phyloP scores from a whole-genome alignment of 2,113 vertebrate species.

The Paedocypris sp. region DNA sequence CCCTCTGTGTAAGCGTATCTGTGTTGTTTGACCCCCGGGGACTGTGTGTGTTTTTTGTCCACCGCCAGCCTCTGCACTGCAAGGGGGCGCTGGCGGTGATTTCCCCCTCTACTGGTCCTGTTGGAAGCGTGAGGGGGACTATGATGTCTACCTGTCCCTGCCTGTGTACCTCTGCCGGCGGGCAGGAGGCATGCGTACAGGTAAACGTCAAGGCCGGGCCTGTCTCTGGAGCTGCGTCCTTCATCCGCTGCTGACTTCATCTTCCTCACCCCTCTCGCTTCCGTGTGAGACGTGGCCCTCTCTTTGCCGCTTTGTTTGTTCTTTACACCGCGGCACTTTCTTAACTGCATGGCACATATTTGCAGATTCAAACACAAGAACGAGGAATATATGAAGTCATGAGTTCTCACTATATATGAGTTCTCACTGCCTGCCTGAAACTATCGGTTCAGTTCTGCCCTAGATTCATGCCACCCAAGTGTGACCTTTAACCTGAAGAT shows the following conservation, averaged over 20 bases:
- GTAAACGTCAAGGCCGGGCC: conserved; percentile 48
- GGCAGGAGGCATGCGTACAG: conserved; percentile 66
- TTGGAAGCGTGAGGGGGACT: conserved; percentile 71
- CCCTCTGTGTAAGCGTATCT: neutral
- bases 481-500: too few species aligned
- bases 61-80: conserved; percentile 62
- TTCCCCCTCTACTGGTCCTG: conserved; percentile 73
- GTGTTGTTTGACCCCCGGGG: conserved; percentile 43
- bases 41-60: conserved; percentile 41
- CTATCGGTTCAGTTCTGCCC: too few species aligned
- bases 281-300: too few species aligned
- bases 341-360: too few species aligned
- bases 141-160: conserved; percentile 70
- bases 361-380: too few species aligned
- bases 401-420: too few species aligned
- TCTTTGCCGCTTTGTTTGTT: neutral
- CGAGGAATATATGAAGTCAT: too few species aligned
- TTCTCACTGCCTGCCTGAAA: too few species aligned
- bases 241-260: conserved; percentile 32
- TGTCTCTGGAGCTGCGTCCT: conserved; percentile 34
- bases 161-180: conserved; percentile 70
- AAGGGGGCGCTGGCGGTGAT: conserved; percentile 60
- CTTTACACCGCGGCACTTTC: too few species aligned
- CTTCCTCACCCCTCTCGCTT: too few species aligned
- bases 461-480: too few species aligned